Base-by-base conservation (phyloP, 2,797 vertebrate genomes). In the Cyprinella venusta region DNA sequence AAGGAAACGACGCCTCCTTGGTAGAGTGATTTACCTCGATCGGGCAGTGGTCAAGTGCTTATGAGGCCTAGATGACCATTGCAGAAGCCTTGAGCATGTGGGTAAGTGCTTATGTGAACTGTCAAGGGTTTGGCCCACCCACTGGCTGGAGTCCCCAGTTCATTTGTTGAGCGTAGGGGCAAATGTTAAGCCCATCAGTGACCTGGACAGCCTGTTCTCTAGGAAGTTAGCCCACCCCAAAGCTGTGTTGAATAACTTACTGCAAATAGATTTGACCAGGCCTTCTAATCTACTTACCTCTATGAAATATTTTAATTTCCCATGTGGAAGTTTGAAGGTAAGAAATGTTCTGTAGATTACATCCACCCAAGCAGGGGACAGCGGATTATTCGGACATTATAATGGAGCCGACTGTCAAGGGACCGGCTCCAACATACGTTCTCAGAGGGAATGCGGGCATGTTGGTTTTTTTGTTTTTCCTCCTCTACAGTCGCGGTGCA, bases 311-410 rank as follows among this genome's bases (percentile, higher is more conserved):
- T 85, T 88, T 92, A 85, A 90, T 91, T 92, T 89, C 88, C 88
- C 71, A 85, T 77, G 76, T 82, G 90, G 90, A 76, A 61, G 48
- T 18, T 64, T n/a, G 30, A 45, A 24, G 81, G 89, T 91, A 92
- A 91, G 85, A 92, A 91, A 90, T 92, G 89, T 91, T 92, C 90
- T 86, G 84, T 85, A 92, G 91, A 91, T 94, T 91, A 92, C 90
- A 90, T 90, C 89, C 90, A 87, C 89, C 88, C 87, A 88, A 87
- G 80, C 89, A 89, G 88, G 86, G 90, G 86, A 92, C 89, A 87
- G 88, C 86, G 91, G 91, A 92, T 93, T 91, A 92, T 61, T 24
- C 67, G 68, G 45, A 88, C 86, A 89, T 86, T 84, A 91, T 82
- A 92, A 89, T 86, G 88, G 88, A 92, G 88, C 89, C 88, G 89